Evolutionary conservation across 2,113 vertebrate genomes (phyloP).

Genomic region (Halichoerus grypus): DNA sequence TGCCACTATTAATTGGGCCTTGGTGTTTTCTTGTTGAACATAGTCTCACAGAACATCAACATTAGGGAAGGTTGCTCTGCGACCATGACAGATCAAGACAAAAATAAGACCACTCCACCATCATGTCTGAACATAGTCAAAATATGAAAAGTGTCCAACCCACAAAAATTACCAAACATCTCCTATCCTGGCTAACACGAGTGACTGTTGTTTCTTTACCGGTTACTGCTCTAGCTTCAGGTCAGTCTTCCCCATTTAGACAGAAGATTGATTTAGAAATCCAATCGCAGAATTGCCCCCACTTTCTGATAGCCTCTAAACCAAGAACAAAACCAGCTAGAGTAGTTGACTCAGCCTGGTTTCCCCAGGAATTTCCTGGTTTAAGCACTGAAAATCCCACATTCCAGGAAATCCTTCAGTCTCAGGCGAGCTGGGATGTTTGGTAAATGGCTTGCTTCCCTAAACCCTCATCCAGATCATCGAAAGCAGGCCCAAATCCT

Average conservation of each 20-base stretch:
- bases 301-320: conserved; percentile 6
- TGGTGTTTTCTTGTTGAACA: conserved; percentile 29
- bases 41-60: background rate
- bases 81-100: background rate
- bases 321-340: conserved; percentile 20
- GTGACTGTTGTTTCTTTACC: background rate
- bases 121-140: conserved; percentile 34
- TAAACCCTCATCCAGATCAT: background rate
- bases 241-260: conserved; percentile 5
- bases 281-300: background rate
- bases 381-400: background rate
- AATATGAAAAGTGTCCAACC: conserved; percentile 13
- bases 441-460: background rate
- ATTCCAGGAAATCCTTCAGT: background rate
- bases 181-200: background rate
- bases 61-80: conserved; percentile 10
- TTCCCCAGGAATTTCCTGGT: conserved; percentile 41
- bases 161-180: conserved; percentile 26
- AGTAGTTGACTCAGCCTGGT: background rate
- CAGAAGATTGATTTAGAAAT: conserved; percentile 45
- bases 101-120: conserved; percentile 9
- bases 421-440: background rate
- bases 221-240: background rate
- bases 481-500: conserved; percentile 7
- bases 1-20: background rate